Evolutionary conservation across 2,888 invertebrate species (phyloP).

Genomic region (Tupiocoris notatus): DNA sequence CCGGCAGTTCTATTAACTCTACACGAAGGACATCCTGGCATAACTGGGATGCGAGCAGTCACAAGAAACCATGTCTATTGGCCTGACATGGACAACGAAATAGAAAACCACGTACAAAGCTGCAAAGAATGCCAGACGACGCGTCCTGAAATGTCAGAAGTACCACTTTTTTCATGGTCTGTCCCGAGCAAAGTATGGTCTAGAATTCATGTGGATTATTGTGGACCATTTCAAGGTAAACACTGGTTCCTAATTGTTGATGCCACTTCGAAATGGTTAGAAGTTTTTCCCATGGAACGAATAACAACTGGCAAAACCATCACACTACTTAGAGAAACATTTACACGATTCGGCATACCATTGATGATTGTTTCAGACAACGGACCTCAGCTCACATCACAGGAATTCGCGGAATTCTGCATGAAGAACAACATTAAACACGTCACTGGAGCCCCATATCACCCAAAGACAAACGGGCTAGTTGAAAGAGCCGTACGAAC

Average conservation of each 20-base stretch:
- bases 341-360: slow-evolving; percentile 16
- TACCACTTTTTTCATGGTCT: too few relatives aligned
- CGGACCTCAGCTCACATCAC: background rate
- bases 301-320: background rate
- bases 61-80: too few relatives aligned
- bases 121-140: background rate
- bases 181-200: too few relatives aligned
- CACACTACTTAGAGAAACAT: background rate
- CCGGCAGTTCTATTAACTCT: too few relatives aligned
- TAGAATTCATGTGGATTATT: too few relatives aligned
- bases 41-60: too few relatives aligned
- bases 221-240: too few relatives aligned
- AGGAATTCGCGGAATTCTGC: background rate
- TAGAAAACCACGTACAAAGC: background rate
- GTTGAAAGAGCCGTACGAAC: background rate
- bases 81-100: too few relatives aligned
- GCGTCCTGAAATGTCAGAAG: background rate
- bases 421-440: background rate
- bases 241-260: too few relatives aligned
- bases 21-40: too few relatives aligned
- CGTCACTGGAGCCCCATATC: background rate
- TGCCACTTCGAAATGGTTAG: too few relatives aligned
- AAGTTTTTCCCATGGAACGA: too few relatives aligned
- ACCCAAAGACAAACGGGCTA: slow-evolving; percentile 38
- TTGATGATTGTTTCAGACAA: background rate